Percentiles rank a stretch among this genome's conserved stretches.
phyloP scores from a whole-genome alignment of 2,113 vertebrate species.

The Pituophis catenifer region DNA sequence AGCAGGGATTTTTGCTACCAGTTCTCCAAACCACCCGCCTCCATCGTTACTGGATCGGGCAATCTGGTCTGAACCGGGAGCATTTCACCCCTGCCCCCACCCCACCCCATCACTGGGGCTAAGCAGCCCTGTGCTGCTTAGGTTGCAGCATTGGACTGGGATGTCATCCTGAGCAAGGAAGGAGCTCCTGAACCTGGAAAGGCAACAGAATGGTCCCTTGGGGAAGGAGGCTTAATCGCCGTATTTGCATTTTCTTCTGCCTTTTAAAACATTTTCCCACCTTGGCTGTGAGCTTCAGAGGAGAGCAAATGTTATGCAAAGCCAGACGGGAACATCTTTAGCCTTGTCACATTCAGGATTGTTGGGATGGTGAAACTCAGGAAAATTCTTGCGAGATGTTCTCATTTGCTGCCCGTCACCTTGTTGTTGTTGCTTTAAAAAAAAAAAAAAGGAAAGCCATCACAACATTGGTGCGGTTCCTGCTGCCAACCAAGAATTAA shows the following conservation, averaged over 20 bases:
- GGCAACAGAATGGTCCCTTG: neutral
- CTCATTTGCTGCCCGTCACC: neutral
- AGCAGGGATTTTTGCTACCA: too few species aligned
- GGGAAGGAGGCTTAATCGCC: neutral
- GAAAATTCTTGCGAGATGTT: neutral
- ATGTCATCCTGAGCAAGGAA: neutral
- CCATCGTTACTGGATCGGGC: too few species aligned
- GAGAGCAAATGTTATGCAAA: neutral
- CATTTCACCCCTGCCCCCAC: too few species aligned
- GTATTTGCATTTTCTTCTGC: neutral
- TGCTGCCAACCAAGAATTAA: neutral
- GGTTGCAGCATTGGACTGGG: neutral
- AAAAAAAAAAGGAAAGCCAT: neutral
- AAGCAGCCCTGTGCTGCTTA: neutral
- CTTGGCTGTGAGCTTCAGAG: neutral
- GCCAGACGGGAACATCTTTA: neutral
- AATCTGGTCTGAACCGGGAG: too few species aligned
- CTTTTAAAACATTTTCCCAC: neutral
- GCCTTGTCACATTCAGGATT: neutral
- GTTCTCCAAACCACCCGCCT: too few species aligned
- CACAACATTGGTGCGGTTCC: neutral
- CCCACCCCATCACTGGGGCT: neutral
- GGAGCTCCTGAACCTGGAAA: neutral
- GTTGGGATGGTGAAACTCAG: neutral
- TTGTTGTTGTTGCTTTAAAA: neutral